phyloP scores from a whole-genome alignment of 2,113 vertebrate species.

The Proteles cristata region DNA sequence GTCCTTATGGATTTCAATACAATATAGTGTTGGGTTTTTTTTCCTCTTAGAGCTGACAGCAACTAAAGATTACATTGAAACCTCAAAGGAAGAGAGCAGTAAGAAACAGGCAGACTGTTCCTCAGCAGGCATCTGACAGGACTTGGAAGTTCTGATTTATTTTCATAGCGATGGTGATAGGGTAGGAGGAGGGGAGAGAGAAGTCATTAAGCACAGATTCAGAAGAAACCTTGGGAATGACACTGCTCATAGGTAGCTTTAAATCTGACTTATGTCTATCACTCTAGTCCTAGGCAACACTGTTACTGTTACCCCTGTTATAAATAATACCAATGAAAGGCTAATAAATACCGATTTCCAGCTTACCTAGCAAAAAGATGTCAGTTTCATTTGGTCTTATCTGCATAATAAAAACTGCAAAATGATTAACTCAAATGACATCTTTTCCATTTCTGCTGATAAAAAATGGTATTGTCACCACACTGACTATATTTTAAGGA shows the following conservation, averaged over 20 bases:
- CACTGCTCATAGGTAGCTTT: not conserved
- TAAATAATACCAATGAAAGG: constrained; percentile 4
- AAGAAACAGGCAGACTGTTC: constrained; percentile 20
- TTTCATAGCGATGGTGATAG: not conserved
- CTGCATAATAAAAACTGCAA: not conserved
- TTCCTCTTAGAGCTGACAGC: constrained; percentile 41
- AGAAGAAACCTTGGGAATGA: not conserved
- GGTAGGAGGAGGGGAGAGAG: not conserved
- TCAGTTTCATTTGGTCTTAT: not conserved
- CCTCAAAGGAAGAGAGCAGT: constrained; percentile 26
- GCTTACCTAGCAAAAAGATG: not conserved
- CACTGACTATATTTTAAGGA: not conserved
- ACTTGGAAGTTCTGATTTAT: constrained; percentile 43
- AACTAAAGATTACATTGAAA: constrained; percentile 48
- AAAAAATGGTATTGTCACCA: not conserved
- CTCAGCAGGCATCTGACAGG: not conserved
- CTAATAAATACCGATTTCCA: not conserved
- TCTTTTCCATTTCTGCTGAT: not conserved
- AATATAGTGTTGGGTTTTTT: constrained; percentile 13
- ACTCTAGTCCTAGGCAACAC: not conserved
- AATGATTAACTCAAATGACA: not conserved
- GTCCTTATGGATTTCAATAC: constrained; percentile 39
- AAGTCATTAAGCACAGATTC: not conserved
- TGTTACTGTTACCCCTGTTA: not conserved
- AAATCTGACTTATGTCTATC: not conserved